Conservation (phyloP, 2,888 invertebrate species). For the Dermolepida albohirtum region DNA sequence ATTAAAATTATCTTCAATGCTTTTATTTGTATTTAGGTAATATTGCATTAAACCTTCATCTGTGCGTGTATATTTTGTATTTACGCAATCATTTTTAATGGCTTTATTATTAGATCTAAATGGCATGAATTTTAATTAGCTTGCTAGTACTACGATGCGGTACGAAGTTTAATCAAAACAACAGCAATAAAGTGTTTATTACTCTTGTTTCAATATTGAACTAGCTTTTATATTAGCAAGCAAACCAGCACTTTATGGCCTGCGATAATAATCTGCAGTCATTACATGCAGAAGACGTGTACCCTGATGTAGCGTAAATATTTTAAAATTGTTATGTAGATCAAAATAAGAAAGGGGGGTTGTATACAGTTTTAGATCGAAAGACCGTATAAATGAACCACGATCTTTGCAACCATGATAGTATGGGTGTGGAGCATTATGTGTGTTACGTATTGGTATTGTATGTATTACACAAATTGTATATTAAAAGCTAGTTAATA, state of each 20-base stretch:
- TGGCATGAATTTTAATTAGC: too few species aligned
- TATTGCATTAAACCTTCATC: too few species aligned
- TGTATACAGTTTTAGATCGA: constrained; percentile 11
- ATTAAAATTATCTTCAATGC: too few species aligned
- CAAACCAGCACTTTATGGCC: constrained; percentile 24
- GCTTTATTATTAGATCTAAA: too few species aligned
- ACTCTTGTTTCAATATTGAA: constrained; percentile 33
- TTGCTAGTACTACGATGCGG: background rate
- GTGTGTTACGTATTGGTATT: constrained; percentile 9
- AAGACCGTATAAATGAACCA: constrained; percentile 25
- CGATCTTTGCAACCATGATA: constrained; percentile 18
- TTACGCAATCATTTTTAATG: constrained; percentile 2
- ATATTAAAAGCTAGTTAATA: too few species aligned
- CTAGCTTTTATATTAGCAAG: constrained; percentile 33
- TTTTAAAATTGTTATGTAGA: constrained; percentile 24
- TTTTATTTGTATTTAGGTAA: too few species aligned
- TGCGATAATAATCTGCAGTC: constrained; percentile 28
- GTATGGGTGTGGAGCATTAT: constrained; percentile 12
- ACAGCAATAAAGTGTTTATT: constrained; percentile 35
- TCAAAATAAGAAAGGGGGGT: constrained; percentile 18
- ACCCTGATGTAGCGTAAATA: constrained; percentile 8
- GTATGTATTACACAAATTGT: too few species aligned
- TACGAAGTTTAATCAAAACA: constrained; percentile 21
- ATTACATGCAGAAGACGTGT: constrained; percentile 21
- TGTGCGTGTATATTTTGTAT: background rate